These are phyloP conservation scores for Nezara viridula DNA, from an alignment of 2,888 invertebrate genomes.

Conservation along the genomic window DNA sequence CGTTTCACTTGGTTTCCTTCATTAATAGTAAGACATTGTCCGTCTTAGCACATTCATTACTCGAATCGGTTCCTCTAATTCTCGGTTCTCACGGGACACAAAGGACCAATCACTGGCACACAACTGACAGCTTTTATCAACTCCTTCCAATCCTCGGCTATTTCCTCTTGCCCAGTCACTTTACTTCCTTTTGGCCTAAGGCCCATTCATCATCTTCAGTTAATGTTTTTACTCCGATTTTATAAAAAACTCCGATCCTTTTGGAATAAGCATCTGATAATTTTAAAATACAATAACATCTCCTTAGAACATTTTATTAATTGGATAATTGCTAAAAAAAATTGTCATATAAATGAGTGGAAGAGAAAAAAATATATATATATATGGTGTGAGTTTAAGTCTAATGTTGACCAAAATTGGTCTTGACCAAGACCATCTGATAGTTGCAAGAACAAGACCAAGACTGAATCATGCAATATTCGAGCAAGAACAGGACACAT, in stretches of 20 bases:
- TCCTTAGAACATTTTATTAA: too few species aligned
- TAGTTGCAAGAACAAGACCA: too few species aligned
- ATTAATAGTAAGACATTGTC: conserved; percentile 55
- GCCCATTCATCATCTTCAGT: background rate
- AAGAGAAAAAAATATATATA: too few species aligned
- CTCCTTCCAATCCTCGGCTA: background rate
- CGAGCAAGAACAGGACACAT: too few species aligned
- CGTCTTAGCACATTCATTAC: conserved; percentile 50
- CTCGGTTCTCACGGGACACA: conserved; percentile 43
- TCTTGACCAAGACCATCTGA: too few species aligned
- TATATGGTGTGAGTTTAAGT: too few species aligned
- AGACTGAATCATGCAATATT: too few species aligned
- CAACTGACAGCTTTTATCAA: conserved; percentile 11
- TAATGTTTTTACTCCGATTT: background rate
- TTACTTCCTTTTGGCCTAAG: background rate
- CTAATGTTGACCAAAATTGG: too few species aligned
- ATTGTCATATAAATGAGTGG: too few species aligned
- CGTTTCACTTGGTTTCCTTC: conserved; percentile 41
- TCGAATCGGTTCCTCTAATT: conserved; percentile 32
- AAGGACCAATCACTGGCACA: conserved; percentile 24
- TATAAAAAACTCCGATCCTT: background rate
- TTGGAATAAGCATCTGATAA: too few species aligned
- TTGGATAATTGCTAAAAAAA: too few species aligned
- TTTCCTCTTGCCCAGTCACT: background rate
- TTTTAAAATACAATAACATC: too few species aligned